phyloP scores from a whole-genome alignment of 2,888 invertebrate genomes.

The Anarsia innoxiella region DNA sequence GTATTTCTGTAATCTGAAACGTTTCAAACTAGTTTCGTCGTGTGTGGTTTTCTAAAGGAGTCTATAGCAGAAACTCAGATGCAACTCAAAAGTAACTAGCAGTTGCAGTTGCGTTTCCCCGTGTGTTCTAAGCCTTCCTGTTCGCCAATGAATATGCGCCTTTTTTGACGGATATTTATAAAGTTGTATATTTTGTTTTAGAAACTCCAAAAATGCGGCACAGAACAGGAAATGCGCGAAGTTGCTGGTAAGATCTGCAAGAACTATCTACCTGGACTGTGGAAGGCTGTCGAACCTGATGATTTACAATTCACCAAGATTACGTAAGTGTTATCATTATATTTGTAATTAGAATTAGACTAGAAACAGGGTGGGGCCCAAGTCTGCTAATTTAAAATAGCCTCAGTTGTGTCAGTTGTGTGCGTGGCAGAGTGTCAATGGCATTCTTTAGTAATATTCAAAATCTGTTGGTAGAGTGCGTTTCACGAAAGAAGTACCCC shows the following conservation, averaged over 20 bases:
- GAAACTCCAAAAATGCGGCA: too few species aligned
- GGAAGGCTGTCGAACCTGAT: conserved; percentile 87
- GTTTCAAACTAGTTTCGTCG: too few species aligned
- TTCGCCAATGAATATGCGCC: too few species aligned
- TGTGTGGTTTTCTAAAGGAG: too few species aligned
- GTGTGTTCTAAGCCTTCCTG: too few species aligned
- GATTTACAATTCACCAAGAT: conserved; percentile 88
- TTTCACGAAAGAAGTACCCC: too few species aligned
- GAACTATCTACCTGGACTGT: conserved; percentile 91
- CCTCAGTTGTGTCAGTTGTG: background rate
- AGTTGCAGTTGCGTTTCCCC: too few species aligned
- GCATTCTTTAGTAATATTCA: background rate
- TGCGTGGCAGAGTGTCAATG: background rate
- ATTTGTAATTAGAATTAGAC: background rate
- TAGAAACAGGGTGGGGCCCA: background rate
- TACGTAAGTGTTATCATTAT: conserved; percentile 76
- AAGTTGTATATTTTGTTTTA: too few species aligned
- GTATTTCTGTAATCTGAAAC: too few species aligned
- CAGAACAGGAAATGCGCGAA: conserved; percentile 84
- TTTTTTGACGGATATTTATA: too few species aligned
- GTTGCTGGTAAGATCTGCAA: conserved; percentile 90
- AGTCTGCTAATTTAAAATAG: background rate
- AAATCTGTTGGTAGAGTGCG: background rate
- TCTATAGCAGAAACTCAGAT: too few species aligned
- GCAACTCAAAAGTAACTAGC: too few species aligned